Percentiles rank a stretch among this genome's conserved stretches.
These are phyloP conservation scores for Drosophila eohydei DNA, from an alignment of 2,888 invertebrate species.

Conservation along the genomic window DNA sequence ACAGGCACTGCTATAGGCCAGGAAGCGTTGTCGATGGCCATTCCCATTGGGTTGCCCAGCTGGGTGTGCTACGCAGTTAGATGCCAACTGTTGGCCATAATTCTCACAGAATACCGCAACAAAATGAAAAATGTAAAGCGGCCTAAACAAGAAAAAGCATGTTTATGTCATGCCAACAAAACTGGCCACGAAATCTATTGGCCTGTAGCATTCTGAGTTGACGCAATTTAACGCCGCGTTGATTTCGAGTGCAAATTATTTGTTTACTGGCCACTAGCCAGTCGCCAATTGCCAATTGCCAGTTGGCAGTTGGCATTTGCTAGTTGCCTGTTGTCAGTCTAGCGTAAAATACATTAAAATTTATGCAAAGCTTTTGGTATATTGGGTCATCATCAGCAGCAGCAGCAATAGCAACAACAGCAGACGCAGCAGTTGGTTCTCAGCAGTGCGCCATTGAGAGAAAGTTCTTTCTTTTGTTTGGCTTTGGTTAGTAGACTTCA, in stretches of 20 bases:
- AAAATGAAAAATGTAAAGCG: conserved; percentile 3
- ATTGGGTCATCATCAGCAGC: conserved; percentile 67
- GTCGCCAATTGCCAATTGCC: conserved; percentile 9
- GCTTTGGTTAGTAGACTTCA: conserved; percentile 65
- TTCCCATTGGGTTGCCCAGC: conserved; percentile 30
- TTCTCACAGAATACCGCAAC: conserved; percentile 21
- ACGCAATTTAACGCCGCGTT: conserved; percentile 73
- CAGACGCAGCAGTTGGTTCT: conserved; percentile 23
- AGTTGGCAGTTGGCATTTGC: conserved; percentile 25
- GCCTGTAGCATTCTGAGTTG: conserved; percentile 47
- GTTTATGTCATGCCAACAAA: conserved; percentile 50
- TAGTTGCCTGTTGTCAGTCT: conserved; percentile 29
- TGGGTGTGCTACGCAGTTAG: conserved; percentile 37
- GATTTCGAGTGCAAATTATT: conserved; percentile 70
- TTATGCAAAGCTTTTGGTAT: conserved; percentile 74
- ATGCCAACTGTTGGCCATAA: conserved; percentile 28
- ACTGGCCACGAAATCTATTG: conserved; percentile 41
- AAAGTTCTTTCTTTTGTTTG: conserved; percentile 74
- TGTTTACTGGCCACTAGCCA: conserved; percentile 35
- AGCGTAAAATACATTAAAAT: conserved; percentile 76
- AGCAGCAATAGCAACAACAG: conserved; percentile 2
- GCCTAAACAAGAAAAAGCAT: conserved; percentile 30
- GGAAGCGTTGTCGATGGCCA: conserved; percentile 32
- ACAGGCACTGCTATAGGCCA: neutral
- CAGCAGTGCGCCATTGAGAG: conserved; percentile 52